phyloP scores from a whole-genome alignment of 2,113 vertebrate species.

The Corythoichthys haematopterus region DNA sequence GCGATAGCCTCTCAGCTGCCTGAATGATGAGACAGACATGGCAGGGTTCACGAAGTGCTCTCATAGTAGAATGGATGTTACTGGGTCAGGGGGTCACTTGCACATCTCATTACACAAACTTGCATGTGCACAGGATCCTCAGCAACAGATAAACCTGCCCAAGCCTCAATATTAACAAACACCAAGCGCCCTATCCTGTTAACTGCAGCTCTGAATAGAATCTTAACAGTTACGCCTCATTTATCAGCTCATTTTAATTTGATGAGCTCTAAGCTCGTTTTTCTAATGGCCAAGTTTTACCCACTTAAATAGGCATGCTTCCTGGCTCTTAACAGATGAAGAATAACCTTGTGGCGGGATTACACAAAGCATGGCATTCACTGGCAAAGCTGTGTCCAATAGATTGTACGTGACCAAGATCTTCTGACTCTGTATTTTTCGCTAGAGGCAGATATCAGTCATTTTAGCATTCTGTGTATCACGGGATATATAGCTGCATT shows the following conservation, averaged over 20 bases:
- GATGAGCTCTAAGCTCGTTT: constrained; percentile 23
- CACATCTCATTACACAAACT: constrained; percentile 52
- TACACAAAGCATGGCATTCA: constrained; percentile 46
- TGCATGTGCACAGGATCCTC: constrained; percentile 17
- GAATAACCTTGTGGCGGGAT: constrained; percentile 28
- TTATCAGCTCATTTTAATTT: constrained; percentile 28
- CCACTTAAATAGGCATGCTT: constrained; percentile 8
- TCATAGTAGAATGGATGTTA: constrained; percentile 63
- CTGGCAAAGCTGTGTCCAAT: constrained; percentile 31
- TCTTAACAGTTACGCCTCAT: constrained; percentile 17
- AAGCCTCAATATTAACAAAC: neutral
- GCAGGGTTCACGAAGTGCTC: constrained; percentile 54
- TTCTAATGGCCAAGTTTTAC: neutral
- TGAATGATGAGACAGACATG: constrained; percentile 62
- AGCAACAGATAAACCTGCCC: neutral
- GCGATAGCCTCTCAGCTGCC: constrained; percentile 53
- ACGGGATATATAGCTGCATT: constrained; percentile 8
- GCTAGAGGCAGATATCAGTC: constrained; percentile 14
- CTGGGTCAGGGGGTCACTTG: constrained; percentile 55
- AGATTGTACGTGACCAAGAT: constrained; percentile 37
- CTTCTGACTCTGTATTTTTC: constrained; percentile 22
- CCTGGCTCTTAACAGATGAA: constrained; percentile 15
- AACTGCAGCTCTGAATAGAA: constrained; percentile 17
- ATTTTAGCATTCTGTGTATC: constrained; percentile 25
- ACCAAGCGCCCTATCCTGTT: constrained; percentile 14